Conservation (phyloP, 2,113 vertebrate species). For the Eulemur macaco region DNA sequence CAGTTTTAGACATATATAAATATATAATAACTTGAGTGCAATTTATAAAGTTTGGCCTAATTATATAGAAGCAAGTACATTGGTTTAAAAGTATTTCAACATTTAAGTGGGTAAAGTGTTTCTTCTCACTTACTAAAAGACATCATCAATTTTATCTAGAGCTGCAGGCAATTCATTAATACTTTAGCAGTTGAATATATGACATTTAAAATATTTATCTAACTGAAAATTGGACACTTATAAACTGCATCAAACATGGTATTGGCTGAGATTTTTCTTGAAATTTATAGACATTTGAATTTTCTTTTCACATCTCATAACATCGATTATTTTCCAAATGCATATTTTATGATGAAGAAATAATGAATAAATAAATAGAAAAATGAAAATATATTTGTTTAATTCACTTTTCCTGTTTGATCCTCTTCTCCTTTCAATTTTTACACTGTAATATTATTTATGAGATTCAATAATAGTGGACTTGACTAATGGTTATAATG, state of each 20-base stretch:
- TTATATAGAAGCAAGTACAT: neutral
- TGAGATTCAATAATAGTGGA: neutral
- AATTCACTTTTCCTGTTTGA: neutral
- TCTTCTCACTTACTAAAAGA: neutral
- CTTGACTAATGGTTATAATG: neutral
- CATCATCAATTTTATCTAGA: neutral
- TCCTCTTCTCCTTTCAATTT: neutral
- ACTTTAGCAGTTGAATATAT: slow-evolving; percentile 25
- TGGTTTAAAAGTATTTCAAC: neutral
- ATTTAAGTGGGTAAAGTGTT: neutral
- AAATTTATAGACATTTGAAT: neutral
- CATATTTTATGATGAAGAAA: neutral
- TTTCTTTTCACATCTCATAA: neutral
- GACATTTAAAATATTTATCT: slow-evolving; percentile 46
- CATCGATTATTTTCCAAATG: neutral
- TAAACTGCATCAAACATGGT: neutral
- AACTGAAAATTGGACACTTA: neutral
- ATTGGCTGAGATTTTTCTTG: neutral
- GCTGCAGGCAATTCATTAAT: slow-evolving; percentile 31
- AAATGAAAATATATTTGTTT: neutral
- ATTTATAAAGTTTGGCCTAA: neutral
- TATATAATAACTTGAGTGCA: neutral
- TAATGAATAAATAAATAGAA: neutral
- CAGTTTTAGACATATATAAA: neutral
- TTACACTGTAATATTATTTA: neutral